These are phyloP conservation scores for Mustelus asterias DNA, from an alignment of 2,113 vertebrate species.

Conservation along the genomic window DNA sequence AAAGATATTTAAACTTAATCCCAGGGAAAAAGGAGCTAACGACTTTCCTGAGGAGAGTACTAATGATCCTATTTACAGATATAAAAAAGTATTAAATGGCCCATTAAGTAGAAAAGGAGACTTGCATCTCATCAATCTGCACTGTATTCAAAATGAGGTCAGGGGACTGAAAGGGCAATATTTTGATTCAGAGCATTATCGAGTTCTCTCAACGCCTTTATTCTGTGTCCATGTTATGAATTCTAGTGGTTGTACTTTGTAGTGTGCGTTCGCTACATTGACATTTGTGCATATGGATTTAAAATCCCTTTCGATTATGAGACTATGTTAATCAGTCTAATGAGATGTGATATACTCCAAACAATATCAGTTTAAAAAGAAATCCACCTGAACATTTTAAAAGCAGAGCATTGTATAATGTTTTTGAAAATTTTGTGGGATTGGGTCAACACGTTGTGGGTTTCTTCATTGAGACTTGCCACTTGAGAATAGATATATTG, in stretches of 20 bases:
- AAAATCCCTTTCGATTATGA: not conserved
- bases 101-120: not conserved
- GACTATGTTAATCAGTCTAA: not conserved
- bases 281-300: not conserved
- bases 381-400: not conserved
- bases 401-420: not conserved
- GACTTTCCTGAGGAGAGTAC: not conserved
- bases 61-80: not conserved
- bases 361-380: not conserved
- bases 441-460: too few relatives aligned
- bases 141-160: not conserved
- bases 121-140: not conserved
- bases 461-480: too few relatives aligned
- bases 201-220: not conserved
- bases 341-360: not conserved
- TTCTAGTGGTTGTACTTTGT: not conserved
- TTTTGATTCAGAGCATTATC: not conserved
- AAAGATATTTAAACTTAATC: not conserved
- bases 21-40: not conserved
- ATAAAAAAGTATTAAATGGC: not conserved
- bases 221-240: not conserved
- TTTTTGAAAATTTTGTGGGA: not conserved
- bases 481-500: too few relatives aligned
- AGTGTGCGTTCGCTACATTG: not conserved
- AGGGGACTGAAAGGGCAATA: not conserved